Evolutionary conservation across 2,113 vertebrate species (phyloP).

Genomic region (Gasterosteus aculeatus): DNA sequence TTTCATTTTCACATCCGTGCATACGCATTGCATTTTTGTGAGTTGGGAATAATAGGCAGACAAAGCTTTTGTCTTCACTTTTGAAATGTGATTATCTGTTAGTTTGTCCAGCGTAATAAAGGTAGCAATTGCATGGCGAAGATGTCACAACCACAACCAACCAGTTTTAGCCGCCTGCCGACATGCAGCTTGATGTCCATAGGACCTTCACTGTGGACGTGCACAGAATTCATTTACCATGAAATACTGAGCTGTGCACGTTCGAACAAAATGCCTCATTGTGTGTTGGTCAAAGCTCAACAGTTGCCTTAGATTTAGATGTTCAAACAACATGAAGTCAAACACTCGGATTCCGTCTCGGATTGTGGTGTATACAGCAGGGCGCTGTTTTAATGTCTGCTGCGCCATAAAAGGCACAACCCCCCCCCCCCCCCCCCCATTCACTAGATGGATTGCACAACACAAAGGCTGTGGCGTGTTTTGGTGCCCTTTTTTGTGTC

Average conservation of each 20-base stretch:
- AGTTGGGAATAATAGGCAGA: conserved; percentile 17
- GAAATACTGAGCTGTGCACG: not conserved
- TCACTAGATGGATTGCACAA: conserved; percentile 65
- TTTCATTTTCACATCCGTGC: conserved; percentile 45
- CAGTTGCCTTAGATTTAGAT: conserved; percentile 17
- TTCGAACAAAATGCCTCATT: conserved; percentile 9
- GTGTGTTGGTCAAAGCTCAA: conserved; percentile 11
- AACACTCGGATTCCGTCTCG: conserved; percentile 49
- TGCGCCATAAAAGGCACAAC: conserved; percentile 51
- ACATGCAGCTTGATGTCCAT: conserved; percentile 4
- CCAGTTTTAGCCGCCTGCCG: conserved; percentile 24
- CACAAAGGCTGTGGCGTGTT: conserved; percentile 38
- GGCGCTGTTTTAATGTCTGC: conserved; percentile 52
- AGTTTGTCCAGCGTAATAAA: conserved; percentile 34
- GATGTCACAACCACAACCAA: conserved; percentile 21
- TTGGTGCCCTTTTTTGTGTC: conserved; percentile 34
- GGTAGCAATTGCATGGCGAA: conserved; percentile 19
- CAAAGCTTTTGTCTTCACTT: conserved; percentile 12
- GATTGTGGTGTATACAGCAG: conserved; percentile 45
- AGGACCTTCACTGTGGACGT: not conserved
- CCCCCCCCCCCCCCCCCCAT: conserved; percentile 19
- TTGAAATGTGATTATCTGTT: conserved; percentile 24
- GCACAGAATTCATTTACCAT: not conserved
- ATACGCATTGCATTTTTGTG: conserved; percentile 6
- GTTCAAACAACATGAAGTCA: conserved; percentile 24